phyloP scores from a whole-genome alignment of 2,888 invertebrate genomes.

The Eueremaeus valkanovi region DNA sequence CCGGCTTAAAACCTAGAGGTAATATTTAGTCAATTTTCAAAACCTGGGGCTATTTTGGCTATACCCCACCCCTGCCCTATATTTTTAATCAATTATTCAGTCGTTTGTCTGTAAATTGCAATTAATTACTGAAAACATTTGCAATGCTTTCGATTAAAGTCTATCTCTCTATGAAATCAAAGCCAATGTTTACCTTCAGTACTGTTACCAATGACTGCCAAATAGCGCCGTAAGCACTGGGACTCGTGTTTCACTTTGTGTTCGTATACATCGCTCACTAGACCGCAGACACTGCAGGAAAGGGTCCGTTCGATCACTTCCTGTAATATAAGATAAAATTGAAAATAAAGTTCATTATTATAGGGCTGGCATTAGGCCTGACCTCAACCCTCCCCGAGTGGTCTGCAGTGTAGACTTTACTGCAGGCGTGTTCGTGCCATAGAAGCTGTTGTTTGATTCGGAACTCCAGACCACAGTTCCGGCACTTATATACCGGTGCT shows the following conservation, averaged over 20 bases:
- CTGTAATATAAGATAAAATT: slow-evolving; percentile 20
- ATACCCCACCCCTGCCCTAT: too few species aligned
- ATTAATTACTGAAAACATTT: too few species aligned
- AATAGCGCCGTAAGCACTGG: slow-evolving; percentile 19
- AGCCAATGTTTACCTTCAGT: slow-evolving; percentile 26
- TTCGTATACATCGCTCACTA: slow-evolving; percentile 33
- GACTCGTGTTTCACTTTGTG: slow-evolving; percentile 35
- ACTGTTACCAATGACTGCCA: slow-evolving; percentile 27
- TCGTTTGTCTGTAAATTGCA: too few species aligned
- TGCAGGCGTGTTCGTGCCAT: slow-evolving; percentile 40
- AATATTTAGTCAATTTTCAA: too few species aligned
- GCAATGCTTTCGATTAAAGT: too few species aligned
- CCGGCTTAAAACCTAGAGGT: too few species aligned
- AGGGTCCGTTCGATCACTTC: slow-evolving; percentile 36
- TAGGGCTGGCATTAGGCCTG: too few species aligned
- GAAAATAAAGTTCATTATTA: neutral
- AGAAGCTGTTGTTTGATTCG: slow-evolving; percentile 32
- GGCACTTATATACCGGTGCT: slow-evolving; percentile 23
- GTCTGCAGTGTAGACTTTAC: slow-evolving; percentile 38
- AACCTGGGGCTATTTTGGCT: too few species aligned
- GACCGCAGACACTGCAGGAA: slow-evolving; percentile 38
- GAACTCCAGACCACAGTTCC: slow-evolving; percentile 35
- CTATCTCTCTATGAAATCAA: neutral
- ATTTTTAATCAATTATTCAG: too few species aligned
- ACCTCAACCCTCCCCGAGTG: slow-evolving; percentile 35